A percentile compares a stretch with the other conserved stretches of the same genome.
phyloP scores from a whole-genome alignment of 1,140 invertebrate species.

The Limonius californicus region DNA sequence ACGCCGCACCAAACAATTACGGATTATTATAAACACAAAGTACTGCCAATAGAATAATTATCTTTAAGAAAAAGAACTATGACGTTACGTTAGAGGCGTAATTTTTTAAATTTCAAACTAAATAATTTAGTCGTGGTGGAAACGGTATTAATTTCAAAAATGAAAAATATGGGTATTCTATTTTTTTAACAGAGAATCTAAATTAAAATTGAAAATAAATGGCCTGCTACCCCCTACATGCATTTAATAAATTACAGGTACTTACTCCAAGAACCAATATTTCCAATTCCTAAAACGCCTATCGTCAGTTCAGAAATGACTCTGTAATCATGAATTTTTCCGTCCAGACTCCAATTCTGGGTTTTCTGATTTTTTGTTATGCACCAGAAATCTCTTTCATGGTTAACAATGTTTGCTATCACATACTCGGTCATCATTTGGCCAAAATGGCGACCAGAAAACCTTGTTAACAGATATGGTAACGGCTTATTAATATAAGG shows the following conservation, averaged over 20 bases:
- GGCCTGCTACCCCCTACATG: too few relatives aligned
- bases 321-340: conserved; percentile 44
- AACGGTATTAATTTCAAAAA: too few relatives aligned
- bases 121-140: too few relatives aligned
- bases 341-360: conserved; percentile 44
- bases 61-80: too few relatives aligned
- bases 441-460: conserved; percentile 50
- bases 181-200: too few relatives aligned
- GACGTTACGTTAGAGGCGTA: too few relatives aligned
- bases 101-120: too few relatives aligned
- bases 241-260: not conserved
- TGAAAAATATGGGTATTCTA: too few relatives aligned
- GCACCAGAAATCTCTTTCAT: conserved; percentile 49
- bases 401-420: conserved; percentile 52
- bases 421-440: conserved; percentile 56
- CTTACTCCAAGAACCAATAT: conserved; percentile 50
- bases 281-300: conserved; percentile 53
- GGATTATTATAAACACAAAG: too few relatives aligned
- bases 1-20: too few relatives aligned
- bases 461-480: conserved; percentile 45
- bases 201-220: too few relatives aligned
- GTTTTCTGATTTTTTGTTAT: conserved; percentile 47
- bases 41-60: too few relatives aligned
- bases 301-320: conserved; percentile 49
- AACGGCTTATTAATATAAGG: conserved; percentile 33